These are phyloP conservation scores for Cylloceria caligata DNA, from an alignment of 2,888 invertebrate genomes.

Conservation along the genomic window DNA sequence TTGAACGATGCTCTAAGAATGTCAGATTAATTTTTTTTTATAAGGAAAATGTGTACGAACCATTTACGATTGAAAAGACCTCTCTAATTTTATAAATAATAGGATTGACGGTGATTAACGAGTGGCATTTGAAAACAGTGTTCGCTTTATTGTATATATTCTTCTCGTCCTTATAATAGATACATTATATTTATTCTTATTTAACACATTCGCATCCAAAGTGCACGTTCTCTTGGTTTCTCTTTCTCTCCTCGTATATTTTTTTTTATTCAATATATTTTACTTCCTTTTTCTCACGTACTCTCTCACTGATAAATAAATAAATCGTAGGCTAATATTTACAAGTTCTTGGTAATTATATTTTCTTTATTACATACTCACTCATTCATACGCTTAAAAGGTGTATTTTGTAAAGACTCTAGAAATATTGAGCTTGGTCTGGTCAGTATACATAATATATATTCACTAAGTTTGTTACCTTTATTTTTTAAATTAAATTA, in stretches of 20 bases:
- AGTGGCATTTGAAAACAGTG: constrained; percentile 79
- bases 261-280: constrained; percentile 50
- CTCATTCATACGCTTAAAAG: constrained; percentile 79
- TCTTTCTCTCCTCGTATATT: constrained; percentile 19
- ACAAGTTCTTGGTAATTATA: constrained; percentile 75
- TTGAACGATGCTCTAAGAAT: too few species aligned
- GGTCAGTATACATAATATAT: constrained; percentile 82
- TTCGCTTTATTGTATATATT: constrained; percentile 81
- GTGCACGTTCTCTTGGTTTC: constrained; percentile 54
- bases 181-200: constrained; percentile 74
- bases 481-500: constrained; percentile 71
- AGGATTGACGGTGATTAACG: constrained; percentile 19
- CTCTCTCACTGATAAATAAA: constrained; percentile 79
- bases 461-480: constrained; percentile 68
- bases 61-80: too few species aligned
- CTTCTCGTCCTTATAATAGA: constrained; percentile 77
- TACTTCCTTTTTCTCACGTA: constrained; percentile 55
- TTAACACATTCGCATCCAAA: constrained; percentile 68
- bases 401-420: constrained; percentile 83
- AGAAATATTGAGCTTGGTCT: constrained; percentile 85
- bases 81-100: background rate
- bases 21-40: too few species aligned
- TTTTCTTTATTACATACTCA: constrained; percentile 72
- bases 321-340: constrained; percentile 81
- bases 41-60: too few species aligned